phyloP scores from a whole-genome alignment of 2,113 vertebrate genomes.

The Himantopus leucocephalus region DNA sequence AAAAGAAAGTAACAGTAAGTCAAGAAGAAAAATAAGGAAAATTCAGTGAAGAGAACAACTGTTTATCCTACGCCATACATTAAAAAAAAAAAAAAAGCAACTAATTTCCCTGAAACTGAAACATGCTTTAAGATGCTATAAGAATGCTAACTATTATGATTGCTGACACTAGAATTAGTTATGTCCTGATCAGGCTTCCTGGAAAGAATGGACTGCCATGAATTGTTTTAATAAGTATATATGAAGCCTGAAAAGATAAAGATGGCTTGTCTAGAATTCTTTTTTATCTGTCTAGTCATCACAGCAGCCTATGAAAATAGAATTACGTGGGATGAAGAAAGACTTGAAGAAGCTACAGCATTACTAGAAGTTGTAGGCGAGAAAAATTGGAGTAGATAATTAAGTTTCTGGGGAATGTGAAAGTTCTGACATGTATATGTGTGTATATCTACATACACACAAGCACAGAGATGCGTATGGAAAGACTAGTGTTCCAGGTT shows the following conservation, averaged over 20 bases:
- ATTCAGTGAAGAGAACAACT: neutral
- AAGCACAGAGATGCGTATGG: neutral
- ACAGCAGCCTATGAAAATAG: constrained; percentile 16
- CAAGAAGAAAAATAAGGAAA: neutral
- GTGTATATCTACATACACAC: neutral
- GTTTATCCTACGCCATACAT: neutral
- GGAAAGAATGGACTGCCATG: neutral
- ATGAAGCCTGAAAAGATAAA: constrained; percentile 31
- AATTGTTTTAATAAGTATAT: neutral
- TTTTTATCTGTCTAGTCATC: constrained; percentile 45
- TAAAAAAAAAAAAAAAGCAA: neutral
- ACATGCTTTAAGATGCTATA: neutral
- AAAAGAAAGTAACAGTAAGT: neutral
- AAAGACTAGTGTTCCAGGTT: neutral
- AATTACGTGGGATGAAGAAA: neutral
- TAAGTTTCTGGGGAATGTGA: neutral
- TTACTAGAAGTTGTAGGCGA: constrained; percentile 13
- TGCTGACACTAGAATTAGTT: neutral
- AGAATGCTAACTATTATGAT: neutral
- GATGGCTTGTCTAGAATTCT: constrained; percentile 10
- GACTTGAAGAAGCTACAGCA: neutral
- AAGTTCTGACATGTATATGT: neutral
- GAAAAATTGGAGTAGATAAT: neutral
- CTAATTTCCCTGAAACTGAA: neutral
- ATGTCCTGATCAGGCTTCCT: neutral